A percentile compares a stretch with the other conserved stretches of the same genome.
Conservation (phyloP, 2,888 invertebrate genomes). For the Lithosia quadra region DNA sequence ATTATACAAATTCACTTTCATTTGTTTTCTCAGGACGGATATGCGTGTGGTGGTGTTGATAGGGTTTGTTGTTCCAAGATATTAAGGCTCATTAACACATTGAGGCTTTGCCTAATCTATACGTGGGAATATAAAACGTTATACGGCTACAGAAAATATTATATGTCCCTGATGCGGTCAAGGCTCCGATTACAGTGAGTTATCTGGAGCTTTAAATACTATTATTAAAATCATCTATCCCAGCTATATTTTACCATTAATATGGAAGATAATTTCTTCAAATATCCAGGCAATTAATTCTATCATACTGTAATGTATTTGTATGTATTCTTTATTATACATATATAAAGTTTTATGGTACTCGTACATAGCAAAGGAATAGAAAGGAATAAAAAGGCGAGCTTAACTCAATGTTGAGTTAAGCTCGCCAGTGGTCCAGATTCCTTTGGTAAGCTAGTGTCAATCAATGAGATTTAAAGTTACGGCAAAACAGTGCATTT, state of each 20-base stretch:
- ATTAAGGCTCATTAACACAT: slow-evolving; percentile 3
- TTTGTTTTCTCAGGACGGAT: slow-evolving; percentile 24
- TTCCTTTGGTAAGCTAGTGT: no score
- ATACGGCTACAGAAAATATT: neutral
- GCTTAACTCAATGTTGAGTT: no score
- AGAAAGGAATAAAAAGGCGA: no score
- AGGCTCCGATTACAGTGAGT: neutral
- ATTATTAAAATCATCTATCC: neutral
- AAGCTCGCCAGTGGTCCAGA: no score
- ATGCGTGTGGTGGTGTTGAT: slow-evolving; percentile 16
- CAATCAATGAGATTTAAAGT: neutral
- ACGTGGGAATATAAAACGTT: neutral
- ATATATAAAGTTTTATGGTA: no score
- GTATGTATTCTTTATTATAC: no score
- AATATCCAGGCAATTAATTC: neutral
- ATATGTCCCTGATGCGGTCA: neutral
- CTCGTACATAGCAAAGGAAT: no score
- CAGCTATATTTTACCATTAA: neutral
- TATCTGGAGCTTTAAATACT: neutral
- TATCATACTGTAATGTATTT: no score
- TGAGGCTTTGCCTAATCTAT: neutral
- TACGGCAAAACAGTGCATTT: neutral
- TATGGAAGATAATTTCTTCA: neutral
- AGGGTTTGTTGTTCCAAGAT: slow-evolving; percentile 17
- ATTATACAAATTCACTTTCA: slow-evolving; percentile 20